phyloP scores from a whole-genome alignment of 2,888 invertebrate genomes.

The Agrochola macilenta region DNA sequence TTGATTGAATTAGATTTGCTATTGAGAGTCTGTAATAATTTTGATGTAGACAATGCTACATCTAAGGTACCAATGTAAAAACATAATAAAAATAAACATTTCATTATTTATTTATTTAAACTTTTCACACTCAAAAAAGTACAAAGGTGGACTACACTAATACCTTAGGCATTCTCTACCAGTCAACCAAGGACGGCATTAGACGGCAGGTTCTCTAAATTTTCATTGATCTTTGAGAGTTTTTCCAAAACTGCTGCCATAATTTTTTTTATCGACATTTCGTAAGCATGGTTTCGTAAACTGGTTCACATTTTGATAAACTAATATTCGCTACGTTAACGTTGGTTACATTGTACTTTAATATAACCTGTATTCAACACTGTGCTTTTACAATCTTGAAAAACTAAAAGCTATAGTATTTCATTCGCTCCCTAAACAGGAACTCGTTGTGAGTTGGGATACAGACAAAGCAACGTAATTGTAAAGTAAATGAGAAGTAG shows the following conservation, averaged over 20 bases:
- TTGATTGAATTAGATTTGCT: neutral
- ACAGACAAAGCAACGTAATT: conserved; percentile 10
- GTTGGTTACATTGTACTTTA: neutral
- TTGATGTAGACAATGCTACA: neutral
- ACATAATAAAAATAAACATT: neutral
- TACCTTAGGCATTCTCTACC: too few relatives aligned
- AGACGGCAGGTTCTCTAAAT: too few relatives aligned
- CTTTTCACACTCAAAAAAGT: too few relatives aligned
- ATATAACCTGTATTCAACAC: neutral
- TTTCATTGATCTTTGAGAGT: neutral
- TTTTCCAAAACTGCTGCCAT: too few relatives aligned
- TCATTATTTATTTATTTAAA: too few relatives aligned
- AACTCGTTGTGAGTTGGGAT: neutral
- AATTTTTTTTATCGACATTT: neutral
- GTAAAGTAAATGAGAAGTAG: conserved; percentile 34
- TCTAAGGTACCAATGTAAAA: neutral
- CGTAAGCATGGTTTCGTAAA: too few relatives aligned
- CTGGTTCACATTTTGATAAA: neutral
- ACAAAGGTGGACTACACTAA: too few relatives aligned
- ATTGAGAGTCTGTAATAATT: neutral
- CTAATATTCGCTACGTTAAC: too few relatives aligned
- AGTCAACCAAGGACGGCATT: too few relatives aligned
- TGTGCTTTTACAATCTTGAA: neutral
- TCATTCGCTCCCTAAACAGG: neutral
- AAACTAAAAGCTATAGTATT: neutral